Conservation (phyloP, 1,140 invertebrate species). For the Procambarus clarkii region DNA sequence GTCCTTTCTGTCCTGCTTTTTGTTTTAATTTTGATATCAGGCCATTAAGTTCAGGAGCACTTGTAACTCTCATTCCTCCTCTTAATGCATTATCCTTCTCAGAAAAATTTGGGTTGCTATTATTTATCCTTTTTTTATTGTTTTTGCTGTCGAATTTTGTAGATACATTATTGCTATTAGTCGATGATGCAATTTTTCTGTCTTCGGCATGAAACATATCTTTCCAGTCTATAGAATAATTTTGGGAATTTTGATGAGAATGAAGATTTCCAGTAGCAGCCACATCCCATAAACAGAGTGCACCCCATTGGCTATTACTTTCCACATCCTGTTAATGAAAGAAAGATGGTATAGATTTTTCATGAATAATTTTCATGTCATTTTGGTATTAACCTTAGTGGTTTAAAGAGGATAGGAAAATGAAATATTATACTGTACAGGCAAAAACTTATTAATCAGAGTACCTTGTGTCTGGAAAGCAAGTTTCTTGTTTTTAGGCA, state of each 20-base stretch:
- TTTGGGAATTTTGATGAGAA: neutral
- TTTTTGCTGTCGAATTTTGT: neutral
- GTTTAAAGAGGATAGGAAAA: too few relatives aligned
- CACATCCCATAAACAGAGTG: constrained; percentile 2
- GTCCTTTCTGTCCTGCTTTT: neutral
- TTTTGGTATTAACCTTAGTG: too few relatives aligned
- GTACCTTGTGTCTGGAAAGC: too few relatives aligned
- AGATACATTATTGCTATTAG: neutral
- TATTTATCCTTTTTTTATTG: neutral
- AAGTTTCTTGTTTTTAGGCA: too few relatives aligned
- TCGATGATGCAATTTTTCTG: neutral
- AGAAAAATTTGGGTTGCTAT: too few relatives aligned
- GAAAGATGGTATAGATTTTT: neutral
- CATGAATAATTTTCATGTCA: too few relatives aligned
- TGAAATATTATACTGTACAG: too few relatives aligned
- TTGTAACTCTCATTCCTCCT: neutral
- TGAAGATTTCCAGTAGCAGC: too few relatives aligned
- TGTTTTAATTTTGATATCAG: constrained; percentile 4
- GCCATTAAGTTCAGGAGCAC: neutral
- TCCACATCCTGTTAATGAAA: neutral
- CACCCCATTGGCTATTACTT: neutral
- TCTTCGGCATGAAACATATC: neutral
- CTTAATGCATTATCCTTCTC: neutral
- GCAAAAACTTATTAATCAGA: too few relatives aligned
- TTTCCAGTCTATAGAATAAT: constrained; percentile 13